Evolutionary conservation across 64 coral and sea anemone species (phyloP), one percentile per base, ranked within the genome.

Genomic region (Actinia equina): DNA sequence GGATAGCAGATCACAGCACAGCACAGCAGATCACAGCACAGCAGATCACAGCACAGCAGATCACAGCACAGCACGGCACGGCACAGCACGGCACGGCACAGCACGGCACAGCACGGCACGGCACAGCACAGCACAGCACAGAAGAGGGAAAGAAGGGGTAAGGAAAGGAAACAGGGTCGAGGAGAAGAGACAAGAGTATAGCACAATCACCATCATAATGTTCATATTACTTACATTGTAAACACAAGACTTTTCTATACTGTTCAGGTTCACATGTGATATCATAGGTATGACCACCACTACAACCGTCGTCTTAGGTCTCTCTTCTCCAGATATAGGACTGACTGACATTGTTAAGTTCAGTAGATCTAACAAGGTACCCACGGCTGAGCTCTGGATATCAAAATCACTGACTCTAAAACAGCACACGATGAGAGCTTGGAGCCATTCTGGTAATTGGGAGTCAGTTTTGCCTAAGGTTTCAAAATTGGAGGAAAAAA

Each of bases 281-380:
- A 99, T 92, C 93, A 99, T 95, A 3, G 97, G 97, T 74, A 99
- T 95, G 56, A 99, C 97, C 49, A 95, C 88, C 19, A 95, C 91
- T 18, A 89, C 85, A 3, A 89, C 87, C 14, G 88, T 85, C 27
- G 88, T 70, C 30, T 74, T 89, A 43, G 80, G 84, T 61, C 81
- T 87, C 43, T 82, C 85, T 17, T 70, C 76, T 44, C 45, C 52
- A 26, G 82, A 74, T 19, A 67, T 85, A 46, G 97, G 87, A 15
- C 64, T 82, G 3, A 99, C 97, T 22, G 97, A 99, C 61, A 99
- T 52, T 1, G 97, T 99, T 44, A 98, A 77, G 77, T 98, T 98
- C 6, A 98, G 90, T 6, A 98, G 88, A 18, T 98, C 96, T 25
- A 98, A 82, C 58, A 98, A 77, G 14, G 96, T 98, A 7, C 93